These are phyloP conservation scores for Danaus melanippus DNA, from an alignment of 1,140 invertebrate genomes.

Conservation along the genomic window DNA sequence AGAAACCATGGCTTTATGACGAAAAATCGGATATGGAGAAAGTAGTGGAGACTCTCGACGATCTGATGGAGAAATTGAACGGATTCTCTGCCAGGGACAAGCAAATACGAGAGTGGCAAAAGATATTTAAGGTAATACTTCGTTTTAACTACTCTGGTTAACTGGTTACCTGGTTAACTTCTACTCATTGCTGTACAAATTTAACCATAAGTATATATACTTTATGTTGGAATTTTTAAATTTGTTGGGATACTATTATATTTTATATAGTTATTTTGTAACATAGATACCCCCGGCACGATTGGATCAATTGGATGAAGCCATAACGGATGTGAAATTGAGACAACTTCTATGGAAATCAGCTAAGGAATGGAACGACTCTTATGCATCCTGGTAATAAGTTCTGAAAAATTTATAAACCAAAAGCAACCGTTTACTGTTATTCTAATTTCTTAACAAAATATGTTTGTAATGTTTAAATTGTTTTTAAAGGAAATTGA, in stretches of 20 bases:
- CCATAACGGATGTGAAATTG: slow-evolving; percentile 82
- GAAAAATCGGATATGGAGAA: slow-evolving; percentile 77
- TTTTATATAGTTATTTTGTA: slow-evolving; percentile 7
- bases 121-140: slow-evolving; percentile 76
- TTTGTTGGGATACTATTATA: not conserved
- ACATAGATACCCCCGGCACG: slow-evolving; percentile 78
- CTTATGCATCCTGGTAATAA: slow-evolving; percentile 41
- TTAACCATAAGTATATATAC: not conserved
- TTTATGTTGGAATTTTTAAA: not conserved
- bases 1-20: slow-evolving; percentile 84
- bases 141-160: too few species aligned
- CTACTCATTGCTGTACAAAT: not conserved
- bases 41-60: slow-evolving; percentile 75
- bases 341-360: slow-evolving; percentile 85
- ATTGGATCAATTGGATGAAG: slow-evolving; percentile 85
- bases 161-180: too few species aligned
- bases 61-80: slow-evolving; percentile 75
- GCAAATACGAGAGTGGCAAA: slow-evolving; percentile 80
- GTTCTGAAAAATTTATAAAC: too few species aligned
- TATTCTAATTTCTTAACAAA: too few species aligned
- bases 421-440: too few species aligned
- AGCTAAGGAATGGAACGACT: slow-evolving; percentile 78
- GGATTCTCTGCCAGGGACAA: slow-evolving; percentile 76
- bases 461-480: too few species aligned
- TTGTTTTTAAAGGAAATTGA: too few species aligned